Percentiles rank a stretch among this genome's conserved stretches.
Evolutionary conservation across 2,888 invertebrate species (phyloP).

Genomic region (Heteromurus nitidus): DNA sequence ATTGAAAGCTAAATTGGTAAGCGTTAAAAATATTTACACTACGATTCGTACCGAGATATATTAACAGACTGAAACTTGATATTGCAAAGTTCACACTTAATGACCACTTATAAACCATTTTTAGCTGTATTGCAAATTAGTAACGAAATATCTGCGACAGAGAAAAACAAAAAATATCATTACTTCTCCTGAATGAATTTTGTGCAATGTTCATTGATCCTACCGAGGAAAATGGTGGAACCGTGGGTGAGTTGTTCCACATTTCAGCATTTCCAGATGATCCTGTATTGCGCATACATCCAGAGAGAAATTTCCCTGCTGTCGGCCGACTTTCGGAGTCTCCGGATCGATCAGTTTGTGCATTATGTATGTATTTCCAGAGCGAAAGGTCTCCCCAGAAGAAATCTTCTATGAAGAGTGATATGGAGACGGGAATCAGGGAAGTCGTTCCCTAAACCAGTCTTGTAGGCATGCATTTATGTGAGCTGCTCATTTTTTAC

Average conservation of each 20-base stretch:
- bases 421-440: background rate
- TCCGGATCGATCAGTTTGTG: conserved; percentile 25
- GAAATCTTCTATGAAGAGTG: background rate
- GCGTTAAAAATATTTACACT: background rate
- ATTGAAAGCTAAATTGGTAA: too few species aligned
- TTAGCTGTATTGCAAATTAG: background rate
- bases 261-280: conserved; percentile 41
- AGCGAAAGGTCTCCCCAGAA: too few species aligned
- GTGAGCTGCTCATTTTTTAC: background rate
- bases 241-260: too few species aligned
- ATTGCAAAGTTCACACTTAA: conserved; percentile 15
- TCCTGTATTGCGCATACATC: conserved; percentile 28
- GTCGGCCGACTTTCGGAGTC: conserved; percentile 20
- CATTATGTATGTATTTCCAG: background rate
- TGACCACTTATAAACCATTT: background rate
- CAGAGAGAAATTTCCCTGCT: background rate
- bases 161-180: background rate
- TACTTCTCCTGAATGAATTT: background rate
- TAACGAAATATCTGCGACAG: background rate
- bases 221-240: background rate
- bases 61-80: background rate
- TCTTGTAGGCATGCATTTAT: background rate
- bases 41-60: conserved; percentile 31
- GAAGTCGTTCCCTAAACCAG: too few species aligned
- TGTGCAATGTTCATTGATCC: background rate